Conservation (phyloP, 1,140 invertebrate genomes). For the Drosophila triauraria region DNA sequence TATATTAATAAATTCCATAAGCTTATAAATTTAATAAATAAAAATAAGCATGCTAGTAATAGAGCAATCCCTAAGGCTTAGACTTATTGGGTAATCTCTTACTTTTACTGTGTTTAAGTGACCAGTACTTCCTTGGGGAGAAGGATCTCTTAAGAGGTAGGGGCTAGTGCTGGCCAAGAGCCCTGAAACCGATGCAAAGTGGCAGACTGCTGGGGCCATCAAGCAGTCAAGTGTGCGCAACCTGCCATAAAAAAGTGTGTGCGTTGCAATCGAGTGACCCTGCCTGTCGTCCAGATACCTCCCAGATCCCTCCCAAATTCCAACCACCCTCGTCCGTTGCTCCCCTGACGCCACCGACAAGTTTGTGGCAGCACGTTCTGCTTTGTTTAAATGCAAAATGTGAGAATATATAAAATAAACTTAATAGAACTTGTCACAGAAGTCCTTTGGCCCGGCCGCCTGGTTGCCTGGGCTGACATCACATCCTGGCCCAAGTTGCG, state of each 20-base stretch:
- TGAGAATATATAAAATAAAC: conserved; percentile 74
- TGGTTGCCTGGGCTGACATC: conserved; percentile 20
- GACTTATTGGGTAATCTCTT: background rate
- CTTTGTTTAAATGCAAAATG: conserved; percentile 61
- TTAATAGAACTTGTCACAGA: conserved; percentile 82
- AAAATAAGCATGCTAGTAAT: background rate
- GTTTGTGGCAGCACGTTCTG: conserved; percentile 63
- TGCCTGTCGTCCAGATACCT: background rate
- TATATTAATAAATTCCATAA: too few relatives aligned
- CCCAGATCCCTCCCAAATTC: conserved; percentile 2
- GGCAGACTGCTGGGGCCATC: conserved; percentile 61
- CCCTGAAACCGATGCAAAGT: conserved; percentile 36
- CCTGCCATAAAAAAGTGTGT: conserved; percentile 70
- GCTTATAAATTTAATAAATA: too few relatives aligned
- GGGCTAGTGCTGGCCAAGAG: conserved; percentile 11
- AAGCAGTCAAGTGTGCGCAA: conserved; percentile 78
- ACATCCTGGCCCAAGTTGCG: conserved; percentile 63
- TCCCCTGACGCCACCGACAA: background rate
- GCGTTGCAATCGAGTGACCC: conserved; percentile 36
- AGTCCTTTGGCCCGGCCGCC: conserved; percentile 44
- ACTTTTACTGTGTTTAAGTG: conserved; percentile 23
- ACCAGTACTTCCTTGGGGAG: background rate
- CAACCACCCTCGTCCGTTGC: background rate
- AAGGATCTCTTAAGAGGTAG: background rate
- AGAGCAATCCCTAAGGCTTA: too few relatives aligned